Conservation (phyloP, 1,140 invertebrate genomes). For the Diachasmimorpha longicaudata region DNA sequence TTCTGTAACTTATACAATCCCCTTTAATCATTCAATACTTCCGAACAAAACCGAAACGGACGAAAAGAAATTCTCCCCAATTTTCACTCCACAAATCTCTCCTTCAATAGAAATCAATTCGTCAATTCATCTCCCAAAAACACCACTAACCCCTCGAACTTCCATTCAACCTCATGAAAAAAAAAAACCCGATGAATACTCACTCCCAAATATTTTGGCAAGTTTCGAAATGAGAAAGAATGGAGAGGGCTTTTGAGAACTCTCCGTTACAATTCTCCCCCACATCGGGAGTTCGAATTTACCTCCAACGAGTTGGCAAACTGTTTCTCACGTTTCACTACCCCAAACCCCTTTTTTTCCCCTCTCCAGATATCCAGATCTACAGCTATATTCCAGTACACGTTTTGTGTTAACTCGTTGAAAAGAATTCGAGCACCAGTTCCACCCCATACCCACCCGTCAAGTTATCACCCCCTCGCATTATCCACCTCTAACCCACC, state of each 20-base stretch:
- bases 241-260: background rate
- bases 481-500: background rate
- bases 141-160: background rate
- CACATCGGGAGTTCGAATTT: slow-evolving; percentile 39
- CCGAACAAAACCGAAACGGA: too few relatives aligned
- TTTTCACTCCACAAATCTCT: too few relatives aligned
- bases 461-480: background rate
- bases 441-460: slow-evolving; percentile 24
- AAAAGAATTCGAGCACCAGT: slow-evolving; percentile 43
- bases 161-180: slow-evolving; percentile 20
- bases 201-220: slow-evolving; percentile 20
- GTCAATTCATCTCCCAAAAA: too few relatives aligned
- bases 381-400: background rate
- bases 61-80: too few relatives aligned
- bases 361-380: slow-evolving; percentile 18
- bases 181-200: slow-evolving; percentile 35
- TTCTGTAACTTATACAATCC: too few relatives aligned
- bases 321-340: slow-evolving; percentile 38
- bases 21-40: too few relatives aligned
- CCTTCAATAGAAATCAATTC: too few relatives aligned
- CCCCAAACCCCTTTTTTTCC: background rate
- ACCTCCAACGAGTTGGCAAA: slow-evolving; percentile 57
- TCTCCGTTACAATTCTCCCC: background rate
- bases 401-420: slow-evolving; percentile 41
- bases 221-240: slow-evolving; percentile 16